Base-by-base conservation (phyloP, 2,113 vertebrate genomes). In the Columba janthina region DNA sequence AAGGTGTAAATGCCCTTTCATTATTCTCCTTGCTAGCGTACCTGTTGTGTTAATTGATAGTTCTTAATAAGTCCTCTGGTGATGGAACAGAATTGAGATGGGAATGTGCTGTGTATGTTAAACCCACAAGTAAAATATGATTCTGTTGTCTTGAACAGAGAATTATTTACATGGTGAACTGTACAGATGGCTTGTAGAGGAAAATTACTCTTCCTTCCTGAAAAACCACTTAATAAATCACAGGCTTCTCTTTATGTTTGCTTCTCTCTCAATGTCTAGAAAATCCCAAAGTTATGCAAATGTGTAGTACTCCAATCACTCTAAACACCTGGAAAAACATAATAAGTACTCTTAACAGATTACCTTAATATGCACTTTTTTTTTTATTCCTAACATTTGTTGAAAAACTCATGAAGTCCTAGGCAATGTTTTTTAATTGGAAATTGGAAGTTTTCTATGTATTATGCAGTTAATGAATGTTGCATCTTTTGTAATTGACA, bases 211-310 rank as follows among this genome's bases (percentile, higher is more conserved):
- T 94, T 97, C 81, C 93, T 97, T 96, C 96, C 91, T 96, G 95
- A 95, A 91, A 95, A 96, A 69, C 3, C 94, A 93, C 97, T 97
- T 96, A 90, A 96, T 97, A 97, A 97, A 97, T 97, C 82, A 95
- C 56, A 93, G 38, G 25, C 56, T 95, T 96, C 48, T 64, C 73
- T 97, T 95, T 96, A 77, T 93, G 12, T 85, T 96, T 96, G 26
- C 75, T 91, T 93, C 40, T 91, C 61, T 94, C 65, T 94, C 85
- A 89, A 73, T n/a, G 54, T 91, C 78, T 97, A 91, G 93, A 82
- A 94, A 95, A 96, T 88, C 88, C 62, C 44, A 87, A 96, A 91
- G 62, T 96, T 97, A 98, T 97, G 97, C 95, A 97, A 97, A 97
- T 97, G 17, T 36, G 6, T 75, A 67, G 79, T 94, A 95, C 93